Evolutionary conservation across 2,113 vertebrate species (phyloP).

Genomic region (Arothron firmamentum): DNA sequence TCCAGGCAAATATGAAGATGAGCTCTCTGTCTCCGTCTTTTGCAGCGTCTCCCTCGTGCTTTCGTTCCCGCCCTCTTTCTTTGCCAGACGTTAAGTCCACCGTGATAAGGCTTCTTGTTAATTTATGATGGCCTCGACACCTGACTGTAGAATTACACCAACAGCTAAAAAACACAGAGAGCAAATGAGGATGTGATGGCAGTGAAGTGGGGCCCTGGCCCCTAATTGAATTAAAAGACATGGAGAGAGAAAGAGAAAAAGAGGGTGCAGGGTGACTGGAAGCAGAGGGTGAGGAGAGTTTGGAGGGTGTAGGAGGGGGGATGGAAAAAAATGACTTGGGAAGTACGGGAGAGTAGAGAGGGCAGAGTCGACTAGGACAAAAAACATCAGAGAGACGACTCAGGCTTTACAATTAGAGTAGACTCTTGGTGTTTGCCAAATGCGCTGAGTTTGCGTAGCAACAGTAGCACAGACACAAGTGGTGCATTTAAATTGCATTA

Average conservation of each 20-base stretch:
- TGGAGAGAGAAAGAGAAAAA: constrained; percentile 31
- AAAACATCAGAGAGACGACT: constrained; percentile 54
- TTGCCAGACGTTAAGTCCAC: constrained; percentile 69
- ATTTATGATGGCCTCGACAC: constrained; percentile 75
- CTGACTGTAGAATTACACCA: constrained; percentile 80
- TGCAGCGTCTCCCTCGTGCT: constrained; percentile 42
- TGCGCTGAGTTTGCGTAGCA: constrained; percentile 59
- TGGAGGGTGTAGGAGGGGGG: constrained; percentile 22
- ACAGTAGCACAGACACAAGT: constrained; percentile 45
- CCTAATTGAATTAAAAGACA: constrained; percentile 99
- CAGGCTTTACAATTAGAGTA: constrained; percentile 58
- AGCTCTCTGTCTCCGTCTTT: constrained; percentile 55
- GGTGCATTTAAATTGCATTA: constrained; percentile 27
- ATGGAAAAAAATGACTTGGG: constrained; percentile 46
- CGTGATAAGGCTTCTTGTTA: constrained; percentile 66
- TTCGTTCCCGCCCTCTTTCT: constrained; percentile 46
- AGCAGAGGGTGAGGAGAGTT: constrained; percentile 30
- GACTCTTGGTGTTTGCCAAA: constrained; percentile 54
- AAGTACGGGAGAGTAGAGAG: constrained; percentile 43
- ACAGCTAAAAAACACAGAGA: constrained; percentile 77
- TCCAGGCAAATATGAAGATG: constrained; percentile 78
- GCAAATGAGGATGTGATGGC: constrained; percentile 91
- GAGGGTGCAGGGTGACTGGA: constrained; percentile 45
- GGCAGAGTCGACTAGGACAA: constrained; percentile 51
- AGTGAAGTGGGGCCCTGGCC: constrained; percentile 81